Evolutionary conservation across 2,797 vertebrate genomes (phyloP).

Genomic region (Eurystomus glaucurus): DNA sequence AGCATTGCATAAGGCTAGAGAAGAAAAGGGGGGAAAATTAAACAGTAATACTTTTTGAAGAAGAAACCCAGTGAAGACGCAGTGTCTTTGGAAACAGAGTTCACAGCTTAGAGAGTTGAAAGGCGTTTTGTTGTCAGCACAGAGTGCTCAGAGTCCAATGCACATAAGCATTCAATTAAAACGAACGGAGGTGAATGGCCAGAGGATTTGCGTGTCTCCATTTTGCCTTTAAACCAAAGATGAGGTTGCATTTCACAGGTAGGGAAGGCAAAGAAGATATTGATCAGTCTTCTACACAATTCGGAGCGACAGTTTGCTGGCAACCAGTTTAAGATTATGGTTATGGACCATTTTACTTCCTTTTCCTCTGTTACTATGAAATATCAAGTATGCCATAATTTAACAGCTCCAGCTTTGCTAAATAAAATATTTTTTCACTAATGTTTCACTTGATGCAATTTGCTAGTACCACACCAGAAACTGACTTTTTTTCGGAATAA

Average conservation of each 20-base stretch:
- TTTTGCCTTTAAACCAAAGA: neutral
- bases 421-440: neutral
- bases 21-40: neutral
- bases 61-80: conserved; percentile 26
- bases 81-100: conserved; percentile 30
- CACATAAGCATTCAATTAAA: neutral
- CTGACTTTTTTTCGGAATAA: rapidly evolving
- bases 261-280: neutral
- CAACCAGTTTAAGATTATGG: neutral
- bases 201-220: neutral
- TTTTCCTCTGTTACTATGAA: neutral
- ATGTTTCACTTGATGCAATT: neutral
- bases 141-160: neutral
- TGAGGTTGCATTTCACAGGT: neutral
- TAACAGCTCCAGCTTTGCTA: neutral
- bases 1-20: neutral
- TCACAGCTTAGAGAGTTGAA: conserved; percentile 33
- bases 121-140: neutral
- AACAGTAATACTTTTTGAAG: conserved; percentile 14
- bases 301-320: neutral
- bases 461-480: neutral
- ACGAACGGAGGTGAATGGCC: neutral
- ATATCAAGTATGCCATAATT: neutral
- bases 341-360: neutral
- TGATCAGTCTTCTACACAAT: neutral